Evolutionary conservation across 2,888 invertebrate genomes (phyloP), one percentile per base, ranked within the genome.

Genomic region (Sminthurinus aureus): DNA sequence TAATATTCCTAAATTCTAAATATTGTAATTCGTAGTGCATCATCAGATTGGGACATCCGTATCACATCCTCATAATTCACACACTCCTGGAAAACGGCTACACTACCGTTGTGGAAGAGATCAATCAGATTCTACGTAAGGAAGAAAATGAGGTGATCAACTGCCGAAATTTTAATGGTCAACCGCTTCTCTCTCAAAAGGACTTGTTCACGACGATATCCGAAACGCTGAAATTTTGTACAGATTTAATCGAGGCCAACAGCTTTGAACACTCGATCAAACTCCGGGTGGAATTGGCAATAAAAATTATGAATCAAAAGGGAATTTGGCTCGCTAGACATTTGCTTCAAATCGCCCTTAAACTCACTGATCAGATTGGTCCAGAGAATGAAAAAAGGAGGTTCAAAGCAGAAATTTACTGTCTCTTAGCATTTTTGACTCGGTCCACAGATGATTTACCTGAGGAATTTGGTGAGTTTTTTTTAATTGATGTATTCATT

Each of bases 361-460:
- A 51, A 26, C 15, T 71, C n/a, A 22, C 71, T 22, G 76, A 76
- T 1, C 51, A 75, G 6, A 15, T 26, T 22, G 24, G 3, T 0
- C 4, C 15, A 1, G n/a, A 69, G n/a, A 22, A 69, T 11, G 51
- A 20, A 13, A 11, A n/a, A 58, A 20, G 24, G 0, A 20, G 79
- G 13, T 38, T 85, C 20, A 84, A 84, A 76, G 86, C 88, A 38
- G 86, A 87, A 81, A 82, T 85, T 26, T 86, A 86, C 67, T 87
- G 86, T 81, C 71, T 87, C 0, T 77, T 87, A 13, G 88, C 88
- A 12, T 87, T 85, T 81, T 73, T 88, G 18, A 85, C 85, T 15
- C 76, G 88, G 38, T 66, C 38, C 15, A 58, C 13, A 9, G 15
- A 58, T 2, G 58, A 58, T 15, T 58, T 18, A 9, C 58, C 13